Evolutionary conservation across 2,113 vertebrate genomes (phyloP).

Genomic region (Cinclus mexicanus): DNA sequence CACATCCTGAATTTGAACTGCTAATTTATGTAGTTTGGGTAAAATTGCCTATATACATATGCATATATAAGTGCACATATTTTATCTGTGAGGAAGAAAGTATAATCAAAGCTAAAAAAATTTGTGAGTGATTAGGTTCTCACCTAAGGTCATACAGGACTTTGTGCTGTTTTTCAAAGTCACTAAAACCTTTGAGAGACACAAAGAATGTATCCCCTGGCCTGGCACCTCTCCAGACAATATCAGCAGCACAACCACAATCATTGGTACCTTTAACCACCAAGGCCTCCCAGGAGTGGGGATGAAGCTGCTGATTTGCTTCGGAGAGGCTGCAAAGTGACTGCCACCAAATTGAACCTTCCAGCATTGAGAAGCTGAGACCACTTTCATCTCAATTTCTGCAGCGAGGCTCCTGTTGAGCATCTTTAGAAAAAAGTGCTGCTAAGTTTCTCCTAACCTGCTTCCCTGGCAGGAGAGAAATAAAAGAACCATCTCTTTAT

Average conservation of each 20-base stretch:
- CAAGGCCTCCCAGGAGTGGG: neutral
- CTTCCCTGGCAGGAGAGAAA: neutral
- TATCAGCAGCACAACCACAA: neutral
- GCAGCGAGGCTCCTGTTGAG: neutral
- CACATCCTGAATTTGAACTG: neutral
- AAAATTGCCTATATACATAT: neutral
- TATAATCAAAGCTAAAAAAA: neutral
- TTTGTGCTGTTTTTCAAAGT: neutral
- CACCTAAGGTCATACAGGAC: neutral
- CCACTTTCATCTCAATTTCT: neutral
- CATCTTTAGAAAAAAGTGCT: neutral
- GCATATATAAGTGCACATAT: neutral
- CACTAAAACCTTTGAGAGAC: neutral
- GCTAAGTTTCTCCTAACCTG: neutral
- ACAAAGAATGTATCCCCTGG: neutral
- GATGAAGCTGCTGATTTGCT: neutral
- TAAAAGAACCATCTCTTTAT: neutral
- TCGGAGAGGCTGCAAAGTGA: neutral
- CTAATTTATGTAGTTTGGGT: neutral
- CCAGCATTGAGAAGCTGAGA: neutral
- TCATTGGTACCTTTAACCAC: neutral
- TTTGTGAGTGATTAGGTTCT: neutral
- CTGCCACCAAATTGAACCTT: neutral
- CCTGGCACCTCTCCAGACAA: neutral
- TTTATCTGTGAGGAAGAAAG: neutral